Conservation (phyloP, 2,113 vertebrate genomes). For the Leptodactylus fuscus region DNA sequence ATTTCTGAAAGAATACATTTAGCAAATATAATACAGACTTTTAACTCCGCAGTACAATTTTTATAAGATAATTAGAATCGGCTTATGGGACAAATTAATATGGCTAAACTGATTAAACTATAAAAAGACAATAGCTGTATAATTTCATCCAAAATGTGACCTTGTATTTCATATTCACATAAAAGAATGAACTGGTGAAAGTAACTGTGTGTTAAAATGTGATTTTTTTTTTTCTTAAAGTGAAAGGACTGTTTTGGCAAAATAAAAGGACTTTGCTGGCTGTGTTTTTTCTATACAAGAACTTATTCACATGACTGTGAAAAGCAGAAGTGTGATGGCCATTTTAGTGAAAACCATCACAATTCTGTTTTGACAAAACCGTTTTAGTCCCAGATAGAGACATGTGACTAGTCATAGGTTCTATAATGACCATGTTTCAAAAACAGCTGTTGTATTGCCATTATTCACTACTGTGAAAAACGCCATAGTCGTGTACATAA, state of each 20-base stretch:
- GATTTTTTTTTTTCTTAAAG: neutral
- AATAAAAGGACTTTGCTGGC: no score
- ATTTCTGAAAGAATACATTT: constrained; percentile 32
- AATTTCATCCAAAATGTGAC: neutral
- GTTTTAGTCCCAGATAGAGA: no score
- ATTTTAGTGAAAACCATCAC: no score
- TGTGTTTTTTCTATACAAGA: no score
- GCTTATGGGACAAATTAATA: constrained; percentile 1
- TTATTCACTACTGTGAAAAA: no score
- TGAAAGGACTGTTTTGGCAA: neutral
- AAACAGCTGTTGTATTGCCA: no score
- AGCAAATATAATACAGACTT: constrained; percentile 21
- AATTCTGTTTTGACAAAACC: no score
- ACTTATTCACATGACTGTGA: no score
- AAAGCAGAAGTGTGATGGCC: no score
- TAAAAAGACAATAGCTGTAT: neutral
- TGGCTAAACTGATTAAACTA: neutral
- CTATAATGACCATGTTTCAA: no score
- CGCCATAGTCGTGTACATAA: no score
- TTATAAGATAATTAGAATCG: constrained; percentile 11
- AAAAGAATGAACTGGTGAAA: neutral
- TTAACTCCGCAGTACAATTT: neutral
- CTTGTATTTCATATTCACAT: neutral
- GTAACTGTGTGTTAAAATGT: neutral
- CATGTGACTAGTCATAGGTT: no score